A percentile compares a stretch with the other conserved stretches of the same genome.
Evolutionary conservation across 2,888 invertebrate species (phyloP).

Genomic region (Automeris io): DNA sequence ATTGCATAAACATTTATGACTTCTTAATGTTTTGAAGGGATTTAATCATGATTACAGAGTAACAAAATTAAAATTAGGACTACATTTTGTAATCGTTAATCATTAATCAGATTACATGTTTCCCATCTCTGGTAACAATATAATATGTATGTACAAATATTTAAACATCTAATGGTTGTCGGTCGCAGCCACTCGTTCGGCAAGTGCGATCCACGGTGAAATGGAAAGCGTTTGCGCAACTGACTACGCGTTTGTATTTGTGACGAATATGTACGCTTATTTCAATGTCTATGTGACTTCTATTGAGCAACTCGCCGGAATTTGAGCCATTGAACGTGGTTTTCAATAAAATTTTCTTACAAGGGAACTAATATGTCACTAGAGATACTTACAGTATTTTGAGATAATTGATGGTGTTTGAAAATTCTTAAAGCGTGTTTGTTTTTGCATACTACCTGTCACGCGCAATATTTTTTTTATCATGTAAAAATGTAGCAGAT

Average conservation of each 20-base stretch:
- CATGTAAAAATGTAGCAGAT: too few relatives aligned
- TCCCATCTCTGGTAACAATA: not conserved
- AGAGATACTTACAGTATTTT: too few relatives aligned
- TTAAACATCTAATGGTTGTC: not conserved
- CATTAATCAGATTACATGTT: too few relatives aligned
- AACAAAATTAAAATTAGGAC: too few relatives aligned
- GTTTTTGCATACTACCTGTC: too few relatives aligned
- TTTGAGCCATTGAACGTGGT: constrained; percentile 19
- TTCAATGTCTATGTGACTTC: constrained; percentile 20
- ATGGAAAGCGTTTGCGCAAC: constrained; percentile 74
- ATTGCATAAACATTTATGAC: too few relatives aligned
- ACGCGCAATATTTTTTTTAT: too few relatives aligned
- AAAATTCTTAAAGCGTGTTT: too few relatives aligned
- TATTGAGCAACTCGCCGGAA: constrained; percentile 30
- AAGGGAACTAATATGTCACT: constrained; percentile 7
- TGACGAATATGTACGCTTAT: constrained; percentile 12
- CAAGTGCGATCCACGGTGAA: constrained; percentile 44
- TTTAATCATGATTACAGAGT: too few relatives aligned
- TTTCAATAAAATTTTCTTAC: constrained; percentile 10
- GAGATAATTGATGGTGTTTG: too few relatives aligned
- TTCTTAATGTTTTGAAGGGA: too few relatives aligned
- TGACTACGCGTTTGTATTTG: constrained; percentile 16
- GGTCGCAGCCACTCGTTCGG: constrained; percentile 3
- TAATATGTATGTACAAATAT: not conserved
- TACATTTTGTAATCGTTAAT: too few relatives aligned